phyloP scores from a whole-genome alignment of 2,888 invertebrate genomes.

The Microctonus aethiopoides region DNA sequence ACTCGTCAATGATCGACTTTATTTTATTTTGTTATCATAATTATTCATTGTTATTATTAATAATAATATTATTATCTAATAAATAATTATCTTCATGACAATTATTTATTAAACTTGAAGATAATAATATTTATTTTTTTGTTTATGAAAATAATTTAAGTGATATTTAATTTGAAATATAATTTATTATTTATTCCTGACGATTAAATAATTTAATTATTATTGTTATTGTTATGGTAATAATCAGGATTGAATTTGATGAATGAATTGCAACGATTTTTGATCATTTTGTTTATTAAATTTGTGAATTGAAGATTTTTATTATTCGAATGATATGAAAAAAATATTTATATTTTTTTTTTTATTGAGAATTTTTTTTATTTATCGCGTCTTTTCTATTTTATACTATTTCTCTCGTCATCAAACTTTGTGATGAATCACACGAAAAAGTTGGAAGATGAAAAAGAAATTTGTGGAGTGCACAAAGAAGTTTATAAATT shows the following conservation, averaged over 20 bases:
- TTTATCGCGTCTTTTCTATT: too few relatives aligned
- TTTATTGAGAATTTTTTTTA: too few relatives aligned
- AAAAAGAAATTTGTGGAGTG: not conserved
- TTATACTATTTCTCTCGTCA: not conserved
- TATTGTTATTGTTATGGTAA: not conserved
- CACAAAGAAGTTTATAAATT: not conserved
- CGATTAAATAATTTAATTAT: not conserved
- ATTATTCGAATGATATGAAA: too few relatives aligned
- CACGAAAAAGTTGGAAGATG: not conserved
- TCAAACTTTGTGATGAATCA: not conserved
- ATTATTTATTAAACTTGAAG: too few relatives aligned
- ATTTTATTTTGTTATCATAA: not conserved
- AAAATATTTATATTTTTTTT: too few relatives aligned
- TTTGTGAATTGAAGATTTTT: too few relatives aligned
- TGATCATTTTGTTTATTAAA: too few relatives aligned
- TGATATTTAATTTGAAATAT: not conserved
- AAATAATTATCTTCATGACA: too few relatives aligned
- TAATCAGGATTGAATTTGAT: not conserved
- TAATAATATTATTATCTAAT: too few relatives aligned
- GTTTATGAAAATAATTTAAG: too few relatives aligned
- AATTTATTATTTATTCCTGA: not conserved
- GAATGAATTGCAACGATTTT: not conserved
- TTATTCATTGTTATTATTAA: not conserved
- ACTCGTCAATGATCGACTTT: not conserved
- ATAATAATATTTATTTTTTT: too few relatives aligned